A percentile compares a stretch with the other conserved stretches of the same genome.
Conservation (phyloP, 1,140 invertebrate species). For the Zaprionus camerounensis region DNA sequence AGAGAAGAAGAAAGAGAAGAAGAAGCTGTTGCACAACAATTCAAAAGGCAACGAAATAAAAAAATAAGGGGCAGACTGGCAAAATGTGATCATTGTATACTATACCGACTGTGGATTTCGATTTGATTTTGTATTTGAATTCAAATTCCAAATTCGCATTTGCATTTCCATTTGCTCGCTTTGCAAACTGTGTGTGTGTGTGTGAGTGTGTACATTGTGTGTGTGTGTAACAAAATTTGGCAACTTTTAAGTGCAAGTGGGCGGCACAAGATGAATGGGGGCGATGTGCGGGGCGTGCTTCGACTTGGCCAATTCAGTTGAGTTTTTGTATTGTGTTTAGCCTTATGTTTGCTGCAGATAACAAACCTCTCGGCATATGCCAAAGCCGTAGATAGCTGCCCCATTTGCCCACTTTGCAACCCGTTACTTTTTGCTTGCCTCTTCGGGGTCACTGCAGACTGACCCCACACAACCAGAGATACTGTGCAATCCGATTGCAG, state of each 20-base stretch:
- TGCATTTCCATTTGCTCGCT: conserved; percentile 21
- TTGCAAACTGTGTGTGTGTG: conserved; percentile 24
- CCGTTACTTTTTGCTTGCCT: conserved; percentile 9
- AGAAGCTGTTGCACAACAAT: background rate
- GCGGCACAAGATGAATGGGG: conserved; percentile 1
- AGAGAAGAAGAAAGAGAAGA: background rate
- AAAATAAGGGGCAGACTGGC: background rate
- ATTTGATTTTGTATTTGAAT: conserved; percentile 28
- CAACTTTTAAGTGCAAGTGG: conserved; percentile 33
- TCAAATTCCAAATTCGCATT: conserved; percentile 28
- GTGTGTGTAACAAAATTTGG: conserved; percentile 22
- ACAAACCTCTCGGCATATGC: conserved; percentile 8
- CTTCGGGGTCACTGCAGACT: conserved; percentile 9
- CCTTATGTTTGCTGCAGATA: conserved; percentile 22
- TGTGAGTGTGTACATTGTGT: background rate
- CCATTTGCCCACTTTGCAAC: background rate
- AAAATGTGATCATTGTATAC: conserved; percentile 21
- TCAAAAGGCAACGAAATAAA: background rate
- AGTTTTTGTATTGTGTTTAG: conserved; percentile 31
- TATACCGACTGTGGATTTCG: conserved; percentile 24
- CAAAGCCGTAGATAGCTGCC: background rate
- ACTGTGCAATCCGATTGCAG: conserved; percentile 15
- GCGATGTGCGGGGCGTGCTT: background rate
- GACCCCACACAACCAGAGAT: background rate
- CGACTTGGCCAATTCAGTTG: conserved; percentile 10